phyloP scores from a whole-genome alignment of 2,888 invertebrate genomes.

The Leucania comma region DNA sequence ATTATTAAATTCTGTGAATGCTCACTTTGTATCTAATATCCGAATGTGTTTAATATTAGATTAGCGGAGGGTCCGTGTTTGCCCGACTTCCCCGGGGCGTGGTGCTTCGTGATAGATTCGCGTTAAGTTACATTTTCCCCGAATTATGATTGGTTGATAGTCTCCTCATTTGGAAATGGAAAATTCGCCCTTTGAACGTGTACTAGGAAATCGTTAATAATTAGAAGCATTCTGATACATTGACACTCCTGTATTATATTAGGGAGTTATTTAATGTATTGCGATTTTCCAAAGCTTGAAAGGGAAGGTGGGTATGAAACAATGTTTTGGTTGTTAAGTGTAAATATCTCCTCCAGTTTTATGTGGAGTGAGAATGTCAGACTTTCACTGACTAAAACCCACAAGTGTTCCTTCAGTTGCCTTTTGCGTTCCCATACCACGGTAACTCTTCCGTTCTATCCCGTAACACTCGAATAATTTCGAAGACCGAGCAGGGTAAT shows the following conservation, averaged over 20 bases:
- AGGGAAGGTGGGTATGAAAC: neutral
- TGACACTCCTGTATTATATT: conserved; percentile 10
- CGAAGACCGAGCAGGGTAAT: too few species aligned
- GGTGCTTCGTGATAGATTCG: conserved; percentile 83
- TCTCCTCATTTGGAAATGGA: conserved; percentile 83
- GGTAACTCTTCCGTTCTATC: too few species aligned
- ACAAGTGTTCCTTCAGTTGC: too few species aligned
- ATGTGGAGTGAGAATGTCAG: too few species aligned
- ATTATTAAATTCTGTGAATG: conserved; percentile 91
- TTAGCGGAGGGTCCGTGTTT: conserved; percentile 82
- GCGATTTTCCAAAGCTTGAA: neutral
- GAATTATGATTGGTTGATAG: conserved; percentile 87
- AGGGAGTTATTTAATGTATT: neutral
- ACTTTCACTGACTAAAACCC: too few species aligned
- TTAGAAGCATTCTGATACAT: conserved; percentile 54
- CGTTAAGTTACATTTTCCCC: conserved; percentile 78
- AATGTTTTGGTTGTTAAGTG: neutral
- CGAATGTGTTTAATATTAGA: conserved; percentile 91
- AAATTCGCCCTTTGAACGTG: conserved; percentile 71
- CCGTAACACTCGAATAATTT: too few species aligned
- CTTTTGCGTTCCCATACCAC: too few species aligned
- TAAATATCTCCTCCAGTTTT: too few species aligned
- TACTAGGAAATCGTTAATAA: conserved; percentile 38
- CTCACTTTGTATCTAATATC: conserved; percentile 91
- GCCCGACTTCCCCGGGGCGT: conserved; percentile 79